A percentile compares a stretch with the other conserved stretches of the same genome.
Conservation (phyloP, 2,888 invertebrate species). For the Plebejus melissa region DNA sequence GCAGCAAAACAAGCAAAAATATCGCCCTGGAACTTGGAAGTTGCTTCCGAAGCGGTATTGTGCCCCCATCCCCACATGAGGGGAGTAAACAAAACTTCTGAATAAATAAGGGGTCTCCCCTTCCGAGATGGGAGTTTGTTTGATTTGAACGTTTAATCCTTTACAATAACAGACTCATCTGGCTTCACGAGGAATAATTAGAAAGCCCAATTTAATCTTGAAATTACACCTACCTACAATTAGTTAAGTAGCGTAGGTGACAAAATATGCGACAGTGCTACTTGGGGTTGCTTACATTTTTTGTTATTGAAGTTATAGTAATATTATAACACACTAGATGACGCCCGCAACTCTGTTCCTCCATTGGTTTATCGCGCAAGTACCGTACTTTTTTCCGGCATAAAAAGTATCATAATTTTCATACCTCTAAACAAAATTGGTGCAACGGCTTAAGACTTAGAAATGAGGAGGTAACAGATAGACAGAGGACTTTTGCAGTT, state of each 20-base stretch:
- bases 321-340: too few species aligned
- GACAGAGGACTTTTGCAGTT: too few species aligned
- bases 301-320: too few species aligned
- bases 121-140: slow-evolving; percentile 62
- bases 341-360: too few species aligned
- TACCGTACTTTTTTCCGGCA: too few species aligned
- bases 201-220: slow-evolving; percentile 18
- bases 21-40: slow-evolving; percentile 52
- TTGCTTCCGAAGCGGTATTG: slow-evolving; percentile 54
- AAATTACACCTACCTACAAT: background rate
- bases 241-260: background rate
- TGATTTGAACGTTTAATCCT: slow-evolving; percentile 78
- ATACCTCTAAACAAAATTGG: too few species aligned
- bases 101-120: slow-evolving; percentile 75
- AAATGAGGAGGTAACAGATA: too few species aligned
- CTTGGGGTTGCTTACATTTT: too few species aligned
- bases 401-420: too few species aligned
- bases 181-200: slow-evolving; percentile 40
- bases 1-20: slow-evolving; percentile 60
- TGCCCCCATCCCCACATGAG: slow-evolving; percentile 49
- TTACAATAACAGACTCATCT: slow-evolving; percentile 60
- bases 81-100: slow-evolving; percentile 76
- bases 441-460: too few species aligned
- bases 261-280: background rate
- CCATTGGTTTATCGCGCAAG: too few species aligned